Evolutionary conservation across 2,113 vertebrate genomes (phyloP).

Genomic region (Leucosticte australis): DNA sequence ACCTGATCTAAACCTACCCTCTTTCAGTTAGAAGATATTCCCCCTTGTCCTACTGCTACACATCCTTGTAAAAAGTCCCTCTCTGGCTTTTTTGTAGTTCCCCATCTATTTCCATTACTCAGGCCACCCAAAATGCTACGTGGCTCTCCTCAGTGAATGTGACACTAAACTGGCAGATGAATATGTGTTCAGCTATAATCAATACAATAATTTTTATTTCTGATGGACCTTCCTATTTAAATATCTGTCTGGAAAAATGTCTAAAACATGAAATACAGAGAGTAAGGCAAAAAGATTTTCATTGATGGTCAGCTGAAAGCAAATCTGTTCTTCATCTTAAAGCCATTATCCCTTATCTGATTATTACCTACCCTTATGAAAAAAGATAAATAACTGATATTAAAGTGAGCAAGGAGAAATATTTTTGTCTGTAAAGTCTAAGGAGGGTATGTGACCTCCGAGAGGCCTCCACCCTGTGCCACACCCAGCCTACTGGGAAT

Average conservation of each 20-base stretch:
- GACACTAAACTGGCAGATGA: background rate
- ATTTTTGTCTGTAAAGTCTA: background rate
- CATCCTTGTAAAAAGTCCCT: background rate
- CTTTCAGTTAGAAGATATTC: background rate
- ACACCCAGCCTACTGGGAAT: background rate
- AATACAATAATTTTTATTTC: background rate
- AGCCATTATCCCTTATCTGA: background rate
- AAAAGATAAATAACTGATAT: background rate
- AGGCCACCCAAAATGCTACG: background rate
- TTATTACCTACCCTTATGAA: background rate
- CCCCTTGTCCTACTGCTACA: rapidly evolving
- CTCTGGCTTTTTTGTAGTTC: background rate
- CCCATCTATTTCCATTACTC: background rate
- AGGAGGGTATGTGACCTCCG: background rate
- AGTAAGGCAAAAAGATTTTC: background rate
- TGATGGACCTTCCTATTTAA: background rate
- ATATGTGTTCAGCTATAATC: background rate
- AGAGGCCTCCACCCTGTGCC: background rate
- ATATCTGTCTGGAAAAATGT: background rate
- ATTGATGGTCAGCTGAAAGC: background rate
- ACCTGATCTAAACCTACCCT: background rate
- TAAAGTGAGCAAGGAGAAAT: background rate
- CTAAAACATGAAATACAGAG: background rate
- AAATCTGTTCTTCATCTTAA: background rate
- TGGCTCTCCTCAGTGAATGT: background rate